Evolutionary conservation across 2,797 vertebrate species (phyloP).

Genomic region (Rhinella marina): DNA sequence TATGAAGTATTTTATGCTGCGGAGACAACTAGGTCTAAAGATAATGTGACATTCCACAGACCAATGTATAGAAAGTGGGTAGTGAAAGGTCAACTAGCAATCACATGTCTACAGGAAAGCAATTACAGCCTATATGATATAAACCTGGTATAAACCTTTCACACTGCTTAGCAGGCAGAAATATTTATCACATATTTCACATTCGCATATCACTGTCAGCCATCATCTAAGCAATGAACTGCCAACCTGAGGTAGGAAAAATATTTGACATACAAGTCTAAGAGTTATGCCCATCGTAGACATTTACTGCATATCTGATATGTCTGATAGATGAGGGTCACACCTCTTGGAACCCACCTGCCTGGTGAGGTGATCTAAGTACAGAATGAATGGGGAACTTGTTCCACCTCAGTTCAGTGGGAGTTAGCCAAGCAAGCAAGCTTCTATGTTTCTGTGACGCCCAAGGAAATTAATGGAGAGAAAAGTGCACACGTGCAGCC

Average conservation of each 20-base stretch:
- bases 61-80: background rate
- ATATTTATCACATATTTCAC: constrained; percentile 13
- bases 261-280: background rate
- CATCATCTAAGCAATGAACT: background rate
- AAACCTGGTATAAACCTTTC: background rate
- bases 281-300: too few species aligned
- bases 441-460: too few species aligned
- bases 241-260: background rate
- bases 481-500: too few species aligned
- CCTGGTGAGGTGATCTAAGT: too few species aligned
- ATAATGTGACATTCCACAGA: constrained; percentile 28
- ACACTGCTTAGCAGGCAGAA: background rate
- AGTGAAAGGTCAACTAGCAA: constrained; percentile 24
- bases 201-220: constrained; percentile 15
- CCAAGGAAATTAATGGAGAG: too few species aligned
- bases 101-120: background rate
- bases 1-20: background rate
- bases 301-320: too few species aligned
- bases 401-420: too few species aligned
- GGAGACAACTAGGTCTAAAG: background rate
- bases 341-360: too few species aligned
- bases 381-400: too few species aligned
- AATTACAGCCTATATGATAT: constrained; percentile 10
- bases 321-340: too few species aligned
- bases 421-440: too few species aligned